Conservation (phyloP, 37 sponge, comb jelly and placozoan genomes). For the Corticium candelabrum region DNA sequence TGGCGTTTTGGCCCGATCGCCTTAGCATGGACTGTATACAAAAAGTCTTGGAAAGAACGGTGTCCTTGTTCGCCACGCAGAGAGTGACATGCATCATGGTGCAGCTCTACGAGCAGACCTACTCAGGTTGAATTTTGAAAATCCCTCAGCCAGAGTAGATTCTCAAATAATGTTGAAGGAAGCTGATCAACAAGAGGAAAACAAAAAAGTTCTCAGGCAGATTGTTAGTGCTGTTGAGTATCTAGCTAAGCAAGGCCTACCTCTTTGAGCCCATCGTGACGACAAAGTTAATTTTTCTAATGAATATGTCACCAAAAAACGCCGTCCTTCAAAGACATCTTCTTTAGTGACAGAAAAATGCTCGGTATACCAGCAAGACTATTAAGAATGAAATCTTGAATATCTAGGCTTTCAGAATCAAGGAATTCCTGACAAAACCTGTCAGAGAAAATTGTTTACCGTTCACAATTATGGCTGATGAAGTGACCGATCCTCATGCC, state of each 20-base stretch:
- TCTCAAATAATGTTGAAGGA: slow-evolving; percentile 7
- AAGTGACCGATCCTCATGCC: slow-evolving; percentile 32
- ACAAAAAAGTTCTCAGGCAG: slow-evolving; percentile 30
- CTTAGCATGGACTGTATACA: not conserved
- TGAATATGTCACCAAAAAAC: slow-evolving; percentile 12
- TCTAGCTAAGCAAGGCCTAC: slow-evolving; percentile 33
- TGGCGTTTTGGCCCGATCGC: not conserved
- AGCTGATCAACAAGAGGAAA: slow-evolving; percentile 23
- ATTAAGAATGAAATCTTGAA: slow-evolving; percentile 33
- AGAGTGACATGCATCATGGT: not conserved
- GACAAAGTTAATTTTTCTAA: slow-evolving; percentile 35
- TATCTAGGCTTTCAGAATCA: slow-evolving; percentile 20
- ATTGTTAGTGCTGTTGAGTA: slow-evolving; percentile 33
- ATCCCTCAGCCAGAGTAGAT: slow-evolving; percentile 17
- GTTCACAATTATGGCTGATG: slow-evolving; percentile 36
- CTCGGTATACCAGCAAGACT: slow-evolving; percentile 32
- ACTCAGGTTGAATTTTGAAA: not conserved
- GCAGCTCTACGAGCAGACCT: not conserved
- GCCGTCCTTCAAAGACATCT: slow-evolving; percentile 22
- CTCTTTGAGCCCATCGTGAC: slow-evolving; percentile 39
- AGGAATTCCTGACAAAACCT: slow-evolving; percentile 14
- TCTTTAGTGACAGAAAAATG: slow-evolving; percentile 14
- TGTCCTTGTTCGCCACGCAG: not conserved
- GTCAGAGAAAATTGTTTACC: slow-evolving; percentile 22
- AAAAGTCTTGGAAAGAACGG: not conserved